These are phyloP conservation scores for Coptodon bakossiorum DNA, from an alignment of 2,113 vertebrate species.

Conservation along the genomic window DNA sequence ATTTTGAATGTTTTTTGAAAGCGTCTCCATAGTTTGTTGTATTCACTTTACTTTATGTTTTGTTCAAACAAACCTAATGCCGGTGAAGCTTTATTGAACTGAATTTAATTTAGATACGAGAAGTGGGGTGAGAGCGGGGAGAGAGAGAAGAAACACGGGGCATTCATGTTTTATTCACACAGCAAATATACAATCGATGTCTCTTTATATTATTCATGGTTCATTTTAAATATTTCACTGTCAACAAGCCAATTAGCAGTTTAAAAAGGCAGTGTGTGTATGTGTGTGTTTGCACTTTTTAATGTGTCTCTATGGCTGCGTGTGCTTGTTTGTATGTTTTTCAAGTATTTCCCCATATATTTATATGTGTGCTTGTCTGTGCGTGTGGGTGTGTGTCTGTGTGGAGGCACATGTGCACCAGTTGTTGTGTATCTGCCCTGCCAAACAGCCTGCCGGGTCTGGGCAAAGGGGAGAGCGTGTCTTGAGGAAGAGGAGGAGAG, in stretches of 20 bases:
- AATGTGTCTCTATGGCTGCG: background rate
- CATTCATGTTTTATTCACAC: slow-evolving; percentile 51
- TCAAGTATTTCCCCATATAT: background rate
- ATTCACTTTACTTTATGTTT: background rate
- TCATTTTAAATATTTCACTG: slow-evolving; percentile 57
- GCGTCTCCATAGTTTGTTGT: background rate
- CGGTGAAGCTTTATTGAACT: background rate
- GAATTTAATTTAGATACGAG: background rate
- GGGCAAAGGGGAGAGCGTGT: background rate
- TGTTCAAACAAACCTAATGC: background rate
- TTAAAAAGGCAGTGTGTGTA: background rate
- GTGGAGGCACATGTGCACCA: background rate
- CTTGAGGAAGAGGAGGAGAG: background rate
- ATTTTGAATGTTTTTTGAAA: background rate
- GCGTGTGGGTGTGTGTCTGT: background rate
- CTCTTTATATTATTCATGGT: slow-evolving; percentile 49
- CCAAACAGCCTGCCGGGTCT: slow-evolving; percentile 14
- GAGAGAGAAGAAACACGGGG: background rate
- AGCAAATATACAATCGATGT: slow-evolving; percentile 58
- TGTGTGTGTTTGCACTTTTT: background rate
- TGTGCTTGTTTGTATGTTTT: background rate
- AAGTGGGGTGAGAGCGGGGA: background rate
- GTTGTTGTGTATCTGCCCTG: background rate
- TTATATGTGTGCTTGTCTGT: background rate
- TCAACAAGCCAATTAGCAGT: slow-evolving; percentile 52